phyloP scores from a whole-genome alignment of 2,113 vertebrate genomes.

The Rhabdornis inornatus region DNA sequence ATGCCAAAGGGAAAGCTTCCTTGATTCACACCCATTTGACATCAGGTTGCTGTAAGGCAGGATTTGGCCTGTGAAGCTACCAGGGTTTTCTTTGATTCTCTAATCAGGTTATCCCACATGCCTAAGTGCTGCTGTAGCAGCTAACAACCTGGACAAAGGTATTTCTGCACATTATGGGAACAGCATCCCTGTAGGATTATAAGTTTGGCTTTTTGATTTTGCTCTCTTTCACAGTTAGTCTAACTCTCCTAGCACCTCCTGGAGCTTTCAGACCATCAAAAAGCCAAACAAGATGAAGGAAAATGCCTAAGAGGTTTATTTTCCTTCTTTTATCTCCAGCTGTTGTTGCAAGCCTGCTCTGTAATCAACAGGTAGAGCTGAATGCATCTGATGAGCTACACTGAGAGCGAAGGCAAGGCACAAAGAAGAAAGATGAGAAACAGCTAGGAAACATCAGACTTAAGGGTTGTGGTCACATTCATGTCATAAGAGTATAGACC shows the following conservation, averaged over 20 bases:
- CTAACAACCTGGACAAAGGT: conserved; percentile 47
- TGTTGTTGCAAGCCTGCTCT: neutral
- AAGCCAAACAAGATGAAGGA: conserved; percentile 5
- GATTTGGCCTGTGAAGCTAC: conserved; percentile 42
- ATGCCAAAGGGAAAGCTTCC: conserved; percentile 43
- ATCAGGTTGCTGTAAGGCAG: conserved; percentile 36
- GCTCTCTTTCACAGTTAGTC: conserved; percentile 58
- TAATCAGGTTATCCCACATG: conserved; percentile 55
- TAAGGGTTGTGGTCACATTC: neutral
- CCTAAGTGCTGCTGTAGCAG: conserved; percentile 30
- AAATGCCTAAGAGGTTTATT: neutral
- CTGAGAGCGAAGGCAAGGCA: neutral
- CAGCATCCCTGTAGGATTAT: conserved; percentile 20
- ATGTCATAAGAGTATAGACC: neutral
- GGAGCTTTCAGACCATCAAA: conserved; percentile 62
- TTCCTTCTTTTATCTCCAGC: neutral
- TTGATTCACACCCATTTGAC: conserved; percentile 47
- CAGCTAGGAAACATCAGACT: neutral
- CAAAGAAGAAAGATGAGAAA: neutral
- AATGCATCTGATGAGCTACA: neutral
- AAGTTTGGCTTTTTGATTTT: conserved; percentile 63
- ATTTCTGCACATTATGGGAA: conserved; percentile 26
- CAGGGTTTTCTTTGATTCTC: conserved; percentile 38
- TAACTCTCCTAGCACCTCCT: conserved; percentile 59
- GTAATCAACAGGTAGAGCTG: neutral